These are phyloP conservation scores for Patella ulyssiponensis DNA, from an alignment of 2,888 invertebrate genomes.

Conservation along the genomic window DNA sequence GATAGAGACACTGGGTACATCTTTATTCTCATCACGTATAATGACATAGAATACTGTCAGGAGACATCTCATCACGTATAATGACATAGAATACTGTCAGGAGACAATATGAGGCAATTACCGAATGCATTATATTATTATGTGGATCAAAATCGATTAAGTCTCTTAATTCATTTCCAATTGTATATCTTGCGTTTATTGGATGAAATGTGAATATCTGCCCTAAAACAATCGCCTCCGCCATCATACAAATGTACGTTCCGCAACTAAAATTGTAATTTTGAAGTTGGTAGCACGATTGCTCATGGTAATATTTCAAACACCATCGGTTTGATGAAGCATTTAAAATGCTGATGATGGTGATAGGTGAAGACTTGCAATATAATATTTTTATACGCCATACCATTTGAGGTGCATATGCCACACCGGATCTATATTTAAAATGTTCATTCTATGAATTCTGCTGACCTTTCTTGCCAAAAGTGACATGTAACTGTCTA, in stretches of 20 bases:
- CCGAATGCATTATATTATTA: no score
- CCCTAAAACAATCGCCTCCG: not conserved
- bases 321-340: not conserved
- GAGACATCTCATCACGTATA: no score
- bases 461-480: not conserved
- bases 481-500: not conserved
- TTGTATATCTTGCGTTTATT: not conserved
- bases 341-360: not conserved
- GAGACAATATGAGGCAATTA: no score
- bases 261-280: not conserved
- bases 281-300: not conserved
- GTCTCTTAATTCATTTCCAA: not conserved
- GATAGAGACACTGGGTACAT: no score
- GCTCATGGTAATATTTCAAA: not conserved
- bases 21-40: no score
- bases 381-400: not conserved
- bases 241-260: not conserved
- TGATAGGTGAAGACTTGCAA: not conserved
- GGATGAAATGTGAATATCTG: not conserved
- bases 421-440: no score
- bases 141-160: no score
- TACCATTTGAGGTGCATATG: not conserved
- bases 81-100: no score
- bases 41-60: no score
- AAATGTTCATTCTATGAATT: no score